Conservation (phyloP, 2,888 invertebrate species). For the Eristalis tenax region DNA sequence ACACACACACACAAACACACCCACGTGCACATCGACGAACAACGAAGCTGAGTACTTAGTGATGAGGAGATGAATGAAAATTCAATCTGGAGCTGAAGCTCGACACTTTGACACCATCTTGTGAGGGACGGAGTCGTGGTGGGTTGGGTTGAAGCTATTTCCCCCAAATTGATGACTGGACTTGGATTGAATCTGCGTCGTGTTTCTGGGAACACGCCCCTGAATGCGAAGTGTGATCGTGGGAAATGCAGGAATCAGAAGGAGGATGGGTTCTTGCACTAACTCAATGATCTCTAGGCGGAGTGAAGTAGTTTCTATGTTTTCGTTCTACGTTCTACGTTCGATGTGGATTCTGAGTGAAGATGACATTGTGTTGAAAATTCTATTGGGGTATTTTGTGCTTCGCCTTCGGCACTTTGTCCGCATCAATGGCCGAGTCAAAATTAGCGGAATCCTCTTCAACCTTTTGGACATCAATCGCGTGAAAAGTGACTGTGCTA, state of each 20-base stretch:
- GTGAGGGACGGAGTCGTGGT: not conserved
- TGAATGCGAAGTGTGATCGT: not conserved
- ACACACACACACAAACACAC: slow-evolving; percentile 1
- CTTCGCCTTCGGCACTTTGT: too few species aligned
- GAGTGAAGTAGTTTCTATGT: not conserved
- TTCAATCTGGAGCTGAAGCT: slow-evolving; percentile 61
- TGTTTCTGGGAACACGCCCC: not conserved
- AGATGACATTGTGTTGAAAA: too few species aligned
- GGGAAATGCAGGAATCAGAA: too few species aligned
- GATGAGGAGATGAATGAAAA: slow-evolving; percentile 67
- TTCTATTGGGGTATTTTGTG: too few species aligned
- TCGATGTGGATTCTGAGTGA: too few species aligned
- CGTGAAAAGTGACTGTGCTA: too few species aligned
- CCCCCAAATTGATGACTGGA: slow-evolving; percentile 15
- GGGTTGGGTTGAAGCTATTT: not conserved
- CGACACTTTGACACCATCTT: slow-evolving; percentile 57
- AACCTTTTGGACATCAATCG: too few species aligned
- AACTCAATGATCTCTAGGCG: not conserved
- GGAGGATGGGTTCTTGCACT: not conserved
- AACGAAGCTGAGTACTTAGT: not conserved
- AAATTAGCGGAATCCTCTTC: too few species aligned
- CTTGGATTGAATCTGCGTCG: slow-evolving; percentile 3
- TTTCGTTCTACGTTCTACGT: not conserved
- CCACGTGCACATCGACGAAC: not conserved
- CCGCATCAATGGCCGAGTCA: too few species aligned